phyloP scores from a whole-genome alignment of 2,113 vertebrate species.

The Phaethon lepturus region DNA sequence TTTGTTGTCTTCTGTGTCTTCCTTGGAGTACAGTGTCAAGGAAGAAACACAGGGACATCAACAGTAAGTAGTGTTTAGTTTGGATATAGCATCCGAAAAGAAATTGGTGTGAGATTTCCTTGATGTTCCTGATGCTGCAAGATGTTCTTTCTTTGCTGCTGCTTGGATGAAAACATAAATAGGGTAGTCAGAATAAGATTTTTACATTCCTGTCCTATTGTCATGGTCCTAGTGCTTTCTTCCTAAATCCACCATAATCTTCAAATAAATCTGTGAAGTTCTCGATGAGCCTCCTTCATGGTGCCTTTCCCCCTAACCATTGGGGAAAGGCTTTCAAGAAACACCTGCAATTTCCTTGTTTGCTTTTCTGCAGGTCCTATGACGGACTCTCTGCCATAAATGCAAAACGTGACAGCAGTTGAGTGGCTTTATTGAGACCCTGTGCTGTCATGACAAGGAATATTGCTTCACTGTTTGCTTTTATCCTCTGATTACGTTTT shows the following conservation, averaged over 20 bases:
- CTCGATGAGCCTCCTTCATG: not conserved
- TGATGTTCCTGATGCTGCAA: not conserved
- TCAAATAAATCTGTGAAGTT: not conserved
- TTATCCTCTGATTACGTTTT: not conserved
- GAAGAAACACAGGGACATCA: not conserved
- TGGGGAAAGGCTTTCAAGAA: not conserved
- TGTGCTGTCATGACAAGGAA: not conserved
- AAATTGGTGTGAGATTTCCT: not conserved
- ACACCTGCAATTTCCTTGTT: not conserved
- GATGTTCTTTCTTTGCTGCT: not conserved
- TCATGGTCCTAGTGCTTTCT: not conserved
- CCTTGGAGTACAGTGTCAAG: not conserved
- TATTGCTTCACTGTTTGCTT: not conserved
- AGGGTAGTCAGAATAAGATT: not conserved
- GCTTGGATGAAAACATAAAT: not conserved
- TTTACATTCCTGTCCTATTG: rapidly evolving
- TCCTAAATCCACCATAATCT: not conserved
- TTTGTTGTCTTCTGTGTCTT: not conserved
- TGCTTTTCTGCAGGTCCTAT: not conserved
- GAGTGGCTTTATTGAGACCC: rapidly evolving
- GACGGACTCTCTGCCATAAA: not conserved
- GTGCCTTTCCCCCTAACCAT: not conserved
- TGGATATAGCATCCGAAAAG: not conserved
- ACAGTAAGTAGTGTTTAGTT: not conserved
- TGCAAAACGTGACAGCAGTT: not conserved